A percentile compares a stretch with the other conserved stretches of the same genome.
Evolutionary conservation across 1,140 invertebrate species (phyloP).

Genomic region (Papilio polyxenes): DNA sequence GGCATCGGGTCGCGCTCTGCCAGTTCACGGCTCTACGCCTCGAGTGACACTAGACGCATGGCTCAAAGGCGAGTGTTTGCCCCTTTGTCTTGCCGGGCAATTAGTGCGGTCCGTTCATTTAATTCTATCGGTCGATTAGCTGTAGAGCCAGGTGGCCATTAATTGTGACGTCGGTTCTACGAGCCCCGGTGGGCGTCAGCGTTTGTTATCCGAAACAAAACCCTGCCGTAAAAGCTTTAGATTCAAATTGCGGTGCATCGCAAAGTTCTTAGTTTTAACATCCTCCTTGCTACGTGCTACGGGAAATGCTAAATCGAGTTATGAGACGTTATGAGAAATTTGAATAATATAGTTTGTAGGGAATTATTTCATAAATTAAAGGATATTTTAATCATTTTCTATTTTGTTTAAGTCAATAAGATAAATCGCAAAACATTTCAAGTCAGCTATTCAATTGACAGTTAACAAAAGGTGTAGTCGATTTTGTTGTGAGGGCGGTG

Average conservation of each 20-base stretch:
- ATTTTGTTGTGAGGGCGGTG: background rate
- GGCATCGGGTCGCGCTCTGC: constrained; percentile 42
- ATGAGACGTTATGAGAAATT: constrained; percentile 35
- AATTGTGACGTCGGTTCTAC: constrained; percentile 74
- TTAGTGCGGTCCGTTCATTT: constrained; percentile 78
- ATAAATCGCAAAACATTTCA: background rate
- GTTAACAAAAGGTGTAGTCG: background rate
- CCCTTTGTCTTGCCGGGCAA: constrained; percentile 78
- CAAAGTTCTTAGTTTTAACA: constrained; percentile 20
- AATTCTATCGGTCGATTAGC: constrained; percentile 78
- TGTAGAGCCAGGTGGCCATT: constrained; percentile 69
- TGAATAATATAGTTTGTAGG: constrained; percentile 30
- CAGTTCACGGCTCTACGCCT: constrained; percentile 60
- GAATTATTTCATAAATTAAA: constrained; percentile 28
- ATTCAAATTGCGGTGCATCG: constrained; percentile 8
- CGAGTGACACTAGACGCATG: constrained; percentile 74
- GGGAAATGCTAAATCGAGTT: constrained; percentile 34
- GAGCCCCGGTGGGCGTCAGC: constrained; percentile 38
- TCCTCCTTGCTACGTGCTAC: constrained; percentile 35
- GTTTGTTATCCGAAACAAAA: background rate
- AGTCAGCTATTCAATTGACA: background rate
- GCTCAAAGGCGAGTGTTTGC: constrained; percentile 78
- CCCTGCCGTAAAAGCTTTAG: background rate
- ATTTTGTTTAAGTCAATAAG: background rate
- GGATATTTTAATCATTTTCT: background rate